phyloP scores from a whole-genome alignment of 2,888 invertebrate genomes.

The Tenodera sinensis region DNA sequence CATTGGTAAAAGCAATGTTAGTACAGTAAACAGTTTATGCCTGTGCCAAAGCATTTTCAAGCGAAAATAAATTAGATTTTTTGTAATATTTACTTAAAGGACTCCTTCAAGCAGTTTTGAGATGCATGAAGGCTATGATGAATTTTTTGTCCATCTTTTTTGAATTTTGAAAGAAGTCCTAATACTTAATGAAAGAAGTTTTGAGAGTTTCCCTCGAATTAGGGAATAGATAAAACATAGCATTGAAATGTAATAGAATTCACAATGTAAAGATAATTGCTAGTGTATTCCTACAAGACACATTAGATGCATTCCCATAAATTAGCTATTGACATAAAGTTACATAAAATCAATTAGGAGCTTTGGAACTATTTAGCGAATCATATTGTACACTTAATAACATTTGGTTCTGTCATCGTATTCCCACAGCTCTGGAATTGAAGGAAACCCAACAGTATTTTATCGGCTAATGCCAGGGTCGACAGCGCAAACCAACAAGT shows the following conservation, averaged over 20 bases:
- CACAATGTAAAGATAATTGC: background rate
- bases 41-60: slow-evolving; percentile 18
- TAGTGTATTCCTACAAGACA: background rate
- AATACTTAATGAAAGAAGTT: background rate
- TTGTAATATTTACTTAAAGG: background rate
- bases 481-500: slow-evolving; percentile 93
- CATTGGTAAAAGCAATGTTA: slow-evolving; percentile 29
- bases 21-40: slow-evolving; percentile 22
- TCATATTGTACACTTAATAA: background rate
- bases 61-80: background rate
- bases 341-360: background rate
- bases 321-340: background rate
- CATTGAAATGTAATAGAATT: background rate
- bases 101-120: slow-evolving; percentile 20
- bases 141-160: slow-evolving; percentile 23
- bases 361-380: background rate
- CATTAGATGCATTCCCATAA: background rate
- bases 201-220: background rate
- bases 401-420: slow-evolving; percentile 26
- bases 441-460: slow-evolving; percentile 93
- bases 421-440: slow-evolving; percentile 82
- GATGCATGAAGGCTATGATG: slow-evolving; percentile 29
- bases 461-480: slow-evolving; percentile 94
- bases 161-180: background rate
- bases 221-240: background rate